phyloP scores from a whole-genome alignment of 1,140 invertebrate genomes.

The Coenobita brevimanus region DNA sequence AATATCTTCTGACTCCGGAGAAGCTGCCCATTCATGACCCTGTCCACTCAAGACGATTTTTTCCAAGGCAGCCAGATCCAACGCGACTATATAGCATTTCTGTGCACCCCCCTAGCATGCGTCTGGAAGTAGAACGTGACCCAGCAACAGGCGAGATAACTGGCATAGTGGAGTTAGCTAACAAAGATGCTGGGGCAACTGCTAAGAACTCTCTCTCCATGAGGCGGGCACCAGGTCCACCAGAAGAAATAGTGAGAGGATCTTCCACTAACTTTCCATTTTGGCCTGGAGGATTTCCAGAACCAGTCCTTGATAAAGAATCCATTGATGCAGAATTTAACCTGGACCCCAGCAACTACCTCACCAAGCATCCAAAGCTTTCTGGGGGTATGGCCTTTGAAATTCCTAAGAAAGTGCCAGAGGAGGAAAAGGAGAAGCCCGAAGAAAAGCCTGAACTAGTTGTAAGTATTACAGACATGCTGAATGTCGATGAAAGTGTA shows the following conservation, averaged over 20 bases:
- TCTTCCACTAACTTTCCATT: conserved; percentile 84
- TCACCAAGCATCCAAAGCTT: conserved; percentile 64
- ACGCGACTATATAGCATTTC: conserved; percentile 76
- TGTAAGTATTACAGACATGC: conserved; percentile 62
- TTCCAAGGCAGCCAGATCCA: conserved; percentile 72
- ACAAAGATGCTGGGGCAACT: conserved; percentile 79
- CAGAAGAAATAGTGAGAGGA: conserved; percentile 79
- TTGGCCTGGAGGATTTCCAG: conserved; percentile 85
- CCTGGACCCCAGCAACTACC: conserved; percentile 48
- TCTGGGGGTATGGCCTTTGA: conserved; percentile 71
- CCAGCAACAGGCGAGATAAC: conserved; percentile 81
- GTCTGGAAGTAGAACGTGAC: conserved; percentile 79
- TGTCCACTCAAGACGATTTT: conserved; percentile 32
- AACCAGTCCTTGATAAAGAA: conserved; percentile 73
- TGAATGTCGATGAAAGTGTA: conserved; percentile 59
- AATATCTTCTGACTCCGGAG: conserved; percentile 48
- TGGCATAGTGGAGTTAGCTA: conserved; percentile 80
- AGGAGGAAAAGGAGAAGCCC: conserved; percentile 71
- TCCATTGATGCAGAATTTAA: conserved; percentile 57
- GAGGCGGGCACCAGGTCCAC: conserved; percentile 75
- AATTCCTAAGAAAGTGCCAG: conserved; percentile 71
- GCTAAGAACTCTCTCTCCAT: conserved; percentile 86
- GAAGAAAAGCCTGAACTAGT: conserved; percentile 39
- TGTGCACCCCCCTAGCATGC: conserved; percentile 74
- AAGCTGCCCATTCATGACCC: conserved; percentile 50